Percentiles rank a stretch among this genome's conserved stretches.
Conservation (phyloP, 2,797 vertebrate genomes). For the Myripristis jacobus region DNA sequence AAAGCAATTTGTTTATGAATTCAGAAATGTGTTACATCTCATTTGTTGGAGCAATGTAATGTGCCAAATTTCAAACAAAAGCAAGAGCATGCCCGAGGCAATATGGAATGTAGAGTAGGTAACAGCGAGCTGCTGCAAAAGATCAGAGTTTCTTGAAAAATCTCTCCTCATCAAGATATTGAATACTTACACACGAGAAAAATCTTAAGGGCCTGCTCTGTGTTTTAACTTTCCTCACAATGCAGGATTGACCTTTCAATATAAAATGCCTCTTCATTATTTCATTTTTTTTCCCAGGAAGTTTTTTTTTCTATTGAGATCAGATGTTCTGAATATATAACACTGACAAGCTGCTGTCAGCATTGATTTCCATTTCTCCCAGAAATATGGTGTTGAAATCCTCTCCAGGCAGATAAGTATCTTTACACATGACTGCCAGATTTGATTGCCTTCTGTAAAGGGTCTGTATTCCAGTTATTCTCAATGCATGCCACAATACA, state of each 20-base stretch:
- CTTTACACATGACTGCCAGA: constrained; percentile 87
- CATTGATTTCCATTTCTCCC: constrained; percentile 83
- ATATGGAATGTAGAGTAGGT: constrained; percentile 50
- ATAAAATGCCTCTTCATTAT: constrained; percentile 71
- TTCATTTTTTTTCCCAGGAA: constrained; percentile 62
- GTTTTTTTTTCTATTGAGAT: constrained; percentile 84
- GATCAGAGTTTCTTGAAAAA: constrained; percentile 61
- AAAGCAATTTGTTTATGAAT: constrained; percentile 75
- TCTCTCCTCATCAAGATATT: constrained; percentile 55
- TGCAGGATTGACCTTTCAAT: constrained; percentile 69
- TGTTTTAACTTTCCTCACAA: constrained; percentile 56
- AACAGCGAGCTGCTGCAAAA: constrained; percentile 47
- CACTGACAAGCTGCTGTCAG: constrained; percentile 85
- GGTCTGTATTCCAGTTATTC: constrained; percentile 77
- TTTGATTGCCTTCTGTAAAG: constrained; percentile 86
- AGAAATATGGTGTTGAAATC: constrained; percentile 86
- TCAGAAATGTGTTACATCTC: constrained; percentile 66
- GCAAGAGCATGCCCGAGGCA: constrained; percentile 62
- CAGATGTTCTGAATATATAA: constrained; percentile 80
- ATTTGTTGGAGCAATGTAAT: constrained; percentile 69
- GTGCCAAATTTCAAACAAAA: constrained; percentile 73
- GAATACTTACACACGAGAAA: constrained; percentile 39
- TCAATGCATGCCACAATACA: constrained; percentile 71
- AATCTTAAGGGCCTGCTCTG: constrained; percentile 41
- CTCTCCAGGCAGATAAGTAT: constrained; percentile 87